Evolutionary conservation across 2,888 invertebrate genomes (phyloP).

Genomic region (Calameuta pallipes): DNA sequence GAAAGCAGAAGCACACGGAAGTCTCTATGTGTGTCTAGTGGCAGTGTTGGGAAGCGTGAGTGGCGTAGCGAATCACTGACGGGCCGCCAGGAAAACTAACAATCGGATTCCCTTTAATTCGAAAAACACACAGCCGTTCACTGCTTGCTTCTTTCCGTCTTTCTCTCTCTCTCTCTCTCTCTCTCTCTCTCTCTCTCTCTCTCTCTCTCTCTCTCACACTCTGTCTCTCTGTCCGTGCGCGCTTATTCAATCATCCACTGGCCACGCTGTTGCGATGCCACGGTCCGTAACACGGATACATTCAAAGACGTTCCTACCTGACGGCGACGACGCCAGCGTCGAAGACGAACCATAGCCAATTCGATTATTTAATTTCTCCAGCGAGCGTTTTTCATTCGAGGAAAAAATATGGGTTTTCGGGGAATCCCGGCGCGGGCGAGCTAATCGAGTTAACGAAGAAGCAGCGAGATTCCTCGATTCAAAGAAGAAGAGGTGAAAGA

Average conservation of each 20-base stretch:
- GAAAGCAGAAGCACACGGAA: conserved; percentile 21
- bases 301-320: background rate
- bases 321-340: conserved; percentile 1
- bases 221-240: conserved; percentile 2
- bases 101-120: conserved; percentile 44
- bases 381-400: conserved; percentile 13
- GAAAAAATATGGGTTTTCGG: conserved; percentile 20
- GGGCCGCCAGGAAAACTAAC: conserved; percentile 43
- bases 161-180: background rate
- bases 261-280: conserved; percentile 3
- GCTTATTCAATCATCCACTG: conserved; percentile 22
- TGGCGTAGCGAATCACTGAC: conserved; percentile 45
- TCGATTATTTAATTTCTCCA: conserved; percentile 10
- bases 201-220: background rate
- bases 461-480: background rate
- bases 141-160: conserved; percentile 4
- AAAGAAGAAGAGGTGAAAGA: too few species aligned
- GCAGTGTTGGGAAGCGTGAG: conserved; percentile 26
- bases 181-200: background rate
- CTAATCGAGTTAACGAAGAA: conserved; percentile 21
- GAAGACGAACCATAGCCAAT: conserved; percentile 7
- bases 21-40: conserved; percentile 12
- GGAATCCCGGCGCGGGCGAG: conserved; percentile 20
- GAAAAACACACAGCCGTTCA: conserved; percentile 41
- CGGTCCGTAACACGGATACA: conserved; percentile 13